These are phyloP conservation scores for Agelaius tricolor DNA, from an alignment of 2,113 vertebrate species.

Conservation along the genomic window DNA sequence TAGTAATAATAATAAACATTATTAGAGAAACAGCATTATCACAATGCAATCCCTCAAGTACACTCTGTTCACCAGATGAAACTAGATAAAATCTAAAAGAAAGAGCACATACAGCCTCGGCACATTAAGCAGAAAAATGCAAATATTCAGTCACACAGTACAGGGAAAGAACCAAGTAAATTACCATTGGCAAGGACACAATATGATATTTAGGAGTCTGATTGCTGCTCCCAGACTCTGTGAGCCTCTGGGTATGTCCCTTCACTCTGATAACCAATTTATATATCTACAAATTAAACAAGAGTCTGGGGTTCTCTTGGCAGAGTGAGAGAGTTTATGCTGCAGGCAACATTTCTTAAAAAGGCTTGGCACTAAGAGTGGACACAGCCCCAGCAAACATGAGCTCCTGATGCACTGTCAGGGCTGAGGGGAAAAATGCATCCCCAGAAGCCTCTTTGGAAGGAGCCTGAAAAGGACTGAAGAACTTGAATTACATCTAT, in stretches of 20 bases:
- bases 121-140: background rate
- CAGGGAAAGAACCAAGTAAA: background rate
- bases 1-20: background rate
- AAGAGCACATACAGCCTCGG: background rate
- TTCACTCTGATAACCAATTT: background rate
- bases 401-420: background rate
- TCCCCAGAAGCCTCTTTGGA: background rate
- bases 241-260: background rate
- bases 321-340: background rate
- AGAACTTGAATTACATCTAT: background rate
- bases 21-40: conserved; percentile 2
- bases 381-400: fast-evolving
- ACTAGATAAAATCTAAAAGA: background rate
- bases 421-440: background rate
- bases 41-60: background rate
- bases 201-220: background rate
- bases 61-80: background rate
- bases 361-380: background rate
- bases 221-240: background rate
- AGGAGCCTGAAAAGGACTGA: background rate
- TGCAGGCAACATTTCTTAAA: background rate
- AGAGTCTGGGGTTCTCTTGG: background rate
- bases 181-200: background rate
- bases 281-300: conserved; percentile 11
- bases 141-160: background rate